These are phyloP conservation scores for Beroe ovata DNA, from an alignment of 37 sponge, comb jelly and placozoan species.

Conservation along the genomic window DNA sequence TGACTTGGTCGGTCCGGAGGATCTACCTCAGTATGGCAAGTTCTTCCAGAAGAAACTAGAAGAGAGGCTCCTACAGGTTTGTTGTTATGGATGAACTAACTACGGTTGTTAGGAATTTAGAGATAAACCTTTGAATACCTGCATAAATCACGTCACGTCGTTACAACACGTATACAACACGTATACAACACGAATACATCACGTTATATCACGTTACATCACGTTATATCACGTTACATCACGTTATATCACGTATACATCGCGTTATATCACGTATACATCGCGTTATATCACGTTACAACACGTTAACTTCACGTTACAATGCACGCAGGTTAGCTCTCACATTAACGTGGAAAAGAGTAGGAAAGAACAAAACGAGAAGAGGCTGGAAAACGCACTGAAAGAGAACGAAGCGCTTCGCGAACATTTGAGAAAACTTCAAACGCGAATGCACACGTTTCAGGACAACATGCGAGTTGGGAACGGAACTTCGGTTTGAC, in stretches of 20 bases:
- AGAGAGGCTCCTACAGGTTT: constrained; percentile 18
- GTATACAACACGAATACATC: too few species aligned
- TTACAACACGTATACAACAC: too few species aligned
- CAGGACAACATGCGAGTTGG: constrained; percentile 28
- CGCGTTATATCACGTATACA: too few species aligned
- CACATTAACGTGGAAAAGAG: constrained; percentile 49
- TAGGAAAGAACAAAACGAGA: constrained; percentile 51
- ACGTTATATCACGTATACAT: too few species aligned
- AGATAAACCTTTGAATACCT: too few species aligned
- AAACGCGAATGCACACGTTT: constrained; percentile 33
- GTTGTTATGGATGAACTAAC: too few species aligned
- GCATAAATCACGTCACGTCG: too few species aligned
- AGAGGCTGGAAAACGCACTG: constrained; percentile 36
- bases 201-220: too few species aligned
- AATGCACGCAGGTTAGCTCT: constrained; percentile 33
- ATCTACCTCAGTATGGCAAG: constrained; percentile 52
- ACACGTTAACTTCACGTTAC: too few species aligned
- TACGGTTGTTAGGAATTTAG: too few species aligned
- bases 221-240: too few species aligned
- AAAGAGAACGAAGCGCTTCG: constrained; percentile 42
- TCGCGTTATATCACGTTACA: too few species aligned
- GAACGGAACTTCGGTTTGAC: constrained; percentile 40
- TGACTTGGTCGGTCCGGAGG: constrained; percentile 61
- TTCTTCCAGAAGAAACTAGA: constrained; percentile 61
- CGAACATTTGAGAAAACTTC: constrained; percentile 11